A percentile compares a stretch with the other conserved stretches of the same genome.
Conservation (phyloP, 1,140 invertebrate species). For the Halictus rubicundus region DNA sequence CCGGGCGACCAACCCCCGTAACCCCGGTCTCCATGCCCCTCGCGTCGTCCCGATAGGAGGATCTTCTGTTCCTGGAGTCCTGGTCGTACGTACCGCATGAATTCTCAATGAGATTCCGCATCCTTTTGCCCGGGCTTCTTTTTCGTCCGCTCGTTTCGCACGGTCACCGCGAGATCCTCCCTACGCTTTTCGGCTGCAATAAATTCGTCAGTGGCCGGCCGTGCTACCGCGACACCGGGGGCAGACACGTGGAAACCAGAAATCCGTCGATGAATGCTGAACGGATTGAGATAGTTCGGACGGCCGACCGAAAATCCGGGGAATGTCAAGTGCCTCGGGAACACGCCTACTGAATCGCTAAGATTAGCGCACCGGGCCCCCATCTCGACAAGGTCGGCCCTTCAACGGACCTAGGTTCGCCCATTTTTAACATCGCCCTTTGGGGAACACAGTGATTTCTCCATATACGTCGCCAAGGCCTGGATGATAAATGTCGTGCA, state of each 20-base stretch:
- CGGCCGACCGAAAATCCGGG: slow-evolving; percentile 33
- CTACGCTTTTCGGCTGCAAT: slow-evolving; percentile 71
- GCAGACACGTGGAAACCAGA: slow-evolving; percentile 32
- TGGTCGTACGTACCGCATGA: slow-evolving; percentile 69
- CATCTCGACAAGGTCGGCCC: too few relatives aligned
- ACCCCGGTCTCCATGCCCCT: background rate
- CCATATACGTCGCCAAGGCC: too few relatives aligned
- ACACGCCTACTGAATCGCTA: slow-evolving; percentile 22
- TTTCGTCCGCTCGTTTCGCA: slow-evolving; percentile 18
- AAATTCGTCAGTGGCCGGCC: slow-evolving; percentile 73
- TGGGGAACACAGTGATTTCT: too few relatives aligned
- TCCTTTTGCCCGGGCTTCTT: slow-evolving; percentile 13
- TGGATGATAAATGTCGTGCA: too few relatives aligned
- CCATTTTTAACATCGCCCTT: too few relatives aligned
- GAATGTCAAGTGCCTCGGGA: slow-evolving; percentile 41
- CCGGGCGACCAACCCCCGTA: background rate
- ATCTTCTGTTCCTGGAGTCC: slow-evolving; percentile 54
- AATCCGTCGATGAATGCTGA: slow-evolving; percentile 55
- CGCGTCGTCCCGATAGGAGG: slow-evolving; percentile 28
- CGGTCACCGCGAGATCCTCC: slow-evolving; percentile 68
- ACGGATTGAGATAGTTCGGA: slow-evolving; percentile 28
- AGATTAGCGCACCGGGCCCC: background rate
- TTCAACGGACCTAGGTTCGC: too few relatives aligned
- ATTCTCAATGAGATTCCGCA: slow-evolving; percentile 70
- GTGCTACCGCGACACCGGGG: slow-evolving; percentile 15